Conservation (phyloP, 2,113 vertebrate genomes). For the Pontoporia blainvillei region DNA sequence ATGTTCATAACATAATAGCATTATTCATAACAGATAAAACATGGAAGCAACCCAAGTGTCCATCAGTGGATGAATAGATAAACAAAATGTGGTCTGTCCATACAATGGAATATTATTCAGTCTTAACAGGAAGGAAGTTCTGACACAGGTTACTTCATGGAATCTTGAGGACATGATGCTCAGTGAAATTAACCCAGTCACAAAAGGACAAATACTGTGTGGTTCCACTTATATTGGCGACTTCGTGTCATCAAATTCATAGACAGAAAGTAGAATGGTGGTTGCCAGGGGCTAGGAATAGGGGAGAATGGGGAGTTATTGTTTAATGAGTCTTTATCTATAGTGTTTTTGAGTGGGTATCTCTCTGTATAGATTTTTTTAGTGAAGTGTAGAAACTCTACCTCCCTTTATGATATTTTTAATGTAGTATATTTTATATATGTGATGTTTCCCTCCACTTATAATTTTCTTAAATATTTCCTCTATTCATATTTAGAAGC, state of each 20-base stretch:
- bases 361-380: background rate
- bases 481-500: background rate
- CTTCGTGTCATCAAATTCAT: background rate
- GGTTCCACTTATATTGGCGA: background rate
- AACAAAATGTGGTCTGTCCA: fast-evolving
- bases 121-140: background rate
- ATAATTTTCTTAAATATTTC: background rate
- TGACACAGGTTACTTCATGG: background rate
- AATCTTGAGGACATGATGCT: background rate
- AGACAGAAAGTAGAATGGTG: background rate
- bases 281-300: background rate
- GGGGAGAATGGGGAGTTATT: background rate
- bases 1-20: no score
- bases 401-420: background rate
- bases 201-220: background rate
- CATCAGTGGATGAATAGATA: background rate
- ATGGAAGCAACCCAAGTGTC: background rate
- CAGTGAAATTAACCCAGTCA: background rate
- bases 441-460: background rate
- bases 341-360: background rate
- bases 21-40: no score
- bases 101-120: background rate
- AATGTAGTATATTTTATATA: background rate
- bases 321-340: background rate
- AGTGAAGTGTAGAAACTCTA: background rate